Percentiles rank a stretch among this genome's conserved stretches.
phyloP scores from a whole-genome alignment of 2,888 invertebrate species.

The Philhelius pedissequus region DNA sequence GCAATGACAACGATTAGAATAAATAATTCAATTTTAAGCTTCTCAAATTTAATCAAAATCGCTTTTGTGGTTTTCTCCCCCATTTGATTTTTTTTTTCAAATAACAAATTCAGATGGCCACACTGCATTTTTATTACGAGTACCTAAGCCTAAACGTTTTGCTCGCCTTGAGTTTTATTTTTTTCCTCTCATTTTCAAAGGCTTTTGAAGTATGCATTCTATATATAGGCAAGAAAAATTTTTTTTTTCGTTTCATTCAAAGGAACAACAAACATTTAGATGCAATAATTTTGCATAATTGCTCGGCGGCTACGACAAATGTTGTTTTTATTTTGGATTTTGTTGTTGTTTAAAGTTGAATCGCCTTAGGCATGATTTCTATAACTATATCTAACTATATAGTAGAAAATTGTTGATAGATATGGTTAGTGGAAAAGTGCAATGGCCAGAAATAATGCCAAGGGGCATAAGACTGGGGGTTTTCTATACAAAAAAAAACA shows the following conservation, averaged over 20 bases:
- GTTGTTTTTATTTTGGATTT: not conserved
- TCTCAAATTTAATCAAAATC: not conserved
- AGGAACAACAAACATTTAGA: conserved; percentile 50
- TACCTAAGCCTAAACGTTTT: conserved; percentile 23
- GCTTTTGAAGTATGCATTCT: conserved; percentile 43
- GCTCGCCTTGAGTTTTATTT: conserved; percentile 42
- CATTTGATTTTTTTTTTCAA: not conserved
- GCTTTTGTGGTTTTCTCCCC: not conserved
- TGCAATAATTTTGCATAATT: conserved; percentile 69
- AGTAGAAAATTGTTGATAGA: not conserved
- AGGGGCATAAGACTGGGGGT: conserved; percentile 36
- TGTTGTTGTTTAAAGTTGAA: conserved; percentile 11
- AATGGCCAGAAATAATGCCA: conserved; percentile 65
- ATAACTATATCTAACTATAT: not conserved
- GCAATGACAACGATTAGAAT: not conserved
- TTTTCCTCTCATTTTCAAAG: conserved; percentile 3
- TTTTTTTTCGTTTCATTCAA: conserved; percentile 12
- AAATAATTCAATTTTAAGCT: not conserved
- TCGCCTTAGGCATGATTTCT: not conserved
- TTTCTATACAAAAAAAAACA: not conserved
- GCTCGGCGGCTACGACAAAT: conserved; percentile 39
- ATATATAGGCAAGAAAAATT: conserved; percentile 33
- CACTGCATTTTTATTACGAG: no score
- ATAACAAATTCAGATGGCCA: not conserved
- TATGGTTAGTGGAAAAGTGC: conserved; percentile 30